Evolutionary conservation across 2,888 invertebrate genomes (phyloP).

Genomic region (Drosophila paucipuncta): DNA sequence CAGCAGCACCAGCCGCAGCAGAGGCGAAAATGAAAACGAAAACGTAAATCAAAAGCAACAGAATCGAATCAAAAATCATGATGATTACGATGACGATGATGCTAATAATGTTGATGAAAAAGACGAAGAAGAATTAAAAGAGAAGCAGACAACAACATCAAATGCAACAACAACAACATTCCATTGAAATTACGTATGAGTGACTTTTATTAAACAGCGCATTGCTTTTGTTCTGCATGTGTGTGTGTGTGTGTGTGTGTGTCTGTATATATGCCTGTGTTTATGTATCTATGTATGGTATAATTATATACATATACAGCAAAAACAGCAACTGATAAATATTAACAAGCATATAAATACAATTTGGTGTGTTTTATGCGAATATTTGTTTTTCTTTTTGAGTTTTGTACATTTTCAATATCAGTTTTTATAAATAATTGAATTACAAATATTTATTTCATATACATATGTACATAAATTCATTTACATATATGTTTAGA

Average conservation of each 20-base stretch:
- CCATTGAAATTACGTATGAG: conserved; percentile 69
- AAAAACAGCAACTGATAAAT: conserved; percentile 48
- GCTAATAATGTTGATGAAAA: conserved; percentile 10
- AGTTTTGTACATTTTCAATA: conserved; percentile 3
- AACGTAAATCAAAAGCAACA: conserved; percentile 18
- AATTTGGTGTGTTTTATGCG: conserved; percentile 2
- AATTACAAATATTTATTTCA: conserved; percentile 1
- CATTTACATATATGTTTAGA: background rate
- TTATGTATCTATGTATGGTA: background rate
- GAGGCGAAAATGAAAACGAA: conserved; percentile 10
- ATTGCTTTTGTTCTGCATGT: conserved; percentile 33
- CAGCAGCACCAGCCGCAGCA: background rate
- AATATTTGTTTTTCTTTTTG: background rate
- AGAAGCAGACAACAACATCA: conserved; percentile 15
- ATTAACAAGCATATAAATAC: conserved; percentile 37
- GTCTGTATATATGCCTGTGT: background rate
- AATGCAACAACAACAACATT: conserved; percentile 39
- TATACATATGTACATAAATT: background rate
- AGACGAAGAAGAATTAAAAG: conserved; percentile 2
- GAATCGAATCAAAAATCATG: conserved; percentile 17
- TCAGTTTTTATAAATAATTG: conserved; percentile 1
- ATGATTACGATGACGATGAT: conserved; percentile 8
- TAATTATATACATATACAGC: conserved; percentile 1
- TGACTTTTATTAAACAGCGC: conserved; percentile 64
- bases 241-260: background rate